Evolutionary conservation across 2,797 vertebrate genomes (phyloP).

Genomic region (Leptatherina wallacei): DNA sequence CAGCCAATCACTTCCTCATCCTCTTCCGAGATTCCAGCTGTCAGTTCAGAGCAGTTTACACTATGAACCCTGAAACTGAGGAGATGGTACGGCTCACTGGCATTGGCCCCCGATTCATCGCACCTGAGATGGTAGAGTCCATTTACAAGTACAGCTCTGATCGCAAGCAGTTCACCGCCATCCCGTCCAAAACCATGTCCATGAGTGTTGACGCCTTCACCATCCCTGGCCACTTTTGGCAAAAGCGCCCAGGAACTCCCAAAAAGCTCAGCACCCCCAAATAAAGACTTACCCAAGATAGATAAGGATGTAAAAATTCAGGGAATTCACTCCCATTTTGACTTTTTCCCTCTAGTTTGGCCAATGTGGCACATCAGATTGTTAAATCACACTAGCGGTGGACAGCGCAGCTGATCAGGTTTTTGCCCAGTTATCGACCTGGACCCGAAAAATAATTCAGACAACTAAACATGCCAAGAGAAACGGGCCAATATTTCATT

Average conservation of each 20-base stretch:
- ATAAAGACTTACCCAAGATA: slow-evolving; percentile 66
- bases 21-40: slow-evolving; percentile 93
- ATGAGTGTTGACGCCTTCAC: slow-evolving; percentile 96
- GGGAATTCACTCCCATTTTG: slow-evolving; percentile 49
- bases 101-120: slow-evolving; percentile 87
- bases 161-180: slow-evolving; percentile 93
- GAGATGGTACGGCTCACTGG: slow-evolving; percentile 90
- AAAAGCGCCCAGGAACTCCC: slow-evolving; percentile 91
- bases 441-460: slow-evolving; percentile 38
- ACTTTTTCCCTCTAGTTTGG: slow-evolving; percentile 31
- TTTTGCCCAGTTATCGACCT: slow-evolving; percentile 31
- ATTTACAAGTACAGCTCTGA: slow-evolving; percentile 97
- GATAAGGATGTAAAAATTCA: slow-evolving; percentile 48
- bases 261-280: slow-evolving; percentile 92
- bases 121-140: slow-evolving; percentile 87
- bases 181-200: slow-evolving; percentile 96
- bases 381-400: slow-evolving; percentile 48
- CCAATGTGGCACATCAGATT: slow-evolving; percentile 53
- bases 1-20: slow-evolving; percentile 93
- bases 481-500: slow-evolving; percentile 53
- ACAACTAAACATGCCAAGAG: slow-evolving; percentile 51
- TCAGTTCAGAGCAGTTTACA: slow-evolving; percentile 93
- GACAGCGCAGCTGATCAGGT: slow-evolving; percentile 41
- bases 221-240: slow-evolving; percentile 92
- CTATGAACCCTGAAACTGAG: slow-evolving; percentile 89